A percentile compares a stretch with the other conserved stretches of the same genome.
Evolutionary conservation across 2,113 vertebrate species (phyloP).

Genomic region (Carlito syrichta): DNA sequence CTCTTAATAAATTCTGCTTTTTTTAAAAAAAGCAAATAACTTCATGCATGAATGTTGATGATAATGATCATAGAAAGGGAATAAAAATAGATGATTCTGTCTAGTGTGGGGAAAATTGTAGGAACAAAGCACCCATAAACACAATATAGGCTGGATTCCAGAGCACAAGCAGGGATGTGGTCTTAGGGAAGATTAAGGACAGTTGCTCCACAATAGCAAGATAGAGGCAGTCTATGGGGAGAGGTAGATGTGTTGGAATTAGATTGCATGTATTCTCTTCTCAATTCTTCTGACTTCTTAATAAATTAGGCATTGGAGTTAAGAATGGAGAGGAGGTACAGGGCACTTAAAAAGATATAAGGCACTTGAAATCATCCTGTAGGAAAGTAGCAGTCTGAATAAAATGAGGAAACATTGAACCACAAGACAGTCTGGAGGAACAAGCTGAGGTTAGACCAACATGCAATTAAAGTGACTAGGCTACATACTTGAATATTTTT

Average conservation of each 20-base stretch:
- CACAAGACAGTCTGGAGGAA: not conserved
- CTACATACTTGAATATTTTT: not conserved
- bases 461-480: not conserved
- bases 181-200: not conserved
- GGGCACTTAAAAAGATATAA: not conserved
- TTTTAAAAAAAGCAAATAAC: no score
- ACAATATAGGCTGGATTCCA: not conserved
- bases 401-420: not conserved
- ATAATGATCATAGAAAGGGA: not conserved
- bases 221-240: not conserved
- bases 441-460: not conserved
- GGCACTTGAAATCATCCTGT: not conserved
- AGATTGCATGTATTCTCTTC: not conserved
- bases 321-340: not conserved
- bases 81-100: not conserved
- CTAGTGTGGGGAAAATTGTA: not conserved
- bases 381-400: not conserved
- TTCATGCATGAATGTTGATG: not conserved
- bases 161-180: not conserved
- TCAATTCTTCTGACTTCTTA: not conserved
- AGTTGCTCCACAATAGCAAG: not conserved
- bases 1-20: no score
- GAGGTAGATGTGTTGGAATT: not conserved
- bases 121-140: not conserved
- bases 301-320: not conserved